Conservation (phyloP, 2,113 vertebrate genomes). For the Pleuronectes platessa region DNA sequence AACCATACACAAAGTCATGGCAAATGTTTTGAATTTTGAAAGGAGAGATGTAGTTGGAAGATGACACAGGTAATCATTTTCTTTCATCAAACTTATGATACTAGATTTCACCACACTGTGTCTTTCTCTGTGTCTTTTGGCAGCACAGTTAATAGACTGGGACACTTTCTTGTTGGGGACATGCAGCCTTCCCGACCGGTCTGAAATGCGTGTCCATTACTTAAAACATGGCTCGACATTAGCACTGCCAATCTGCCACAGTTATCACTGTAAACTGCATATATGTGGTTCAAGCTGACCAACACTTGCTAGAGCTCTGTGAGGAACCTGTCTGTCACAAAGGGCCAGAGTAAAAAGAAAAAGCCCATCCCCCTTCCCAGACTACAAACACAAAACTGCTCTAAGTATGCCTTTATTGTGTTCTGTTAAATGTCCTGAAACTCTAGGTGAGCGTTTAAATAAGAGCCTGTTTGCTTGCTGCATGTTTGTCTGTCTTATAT, state of each 20-base stretch:
- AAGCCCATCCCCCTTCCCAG: no score
- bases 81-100: not conserved
- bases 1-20: conserved; percentile 22
- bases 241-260: no score
- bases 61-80: not conserved
- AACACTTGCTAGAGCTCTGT: no score
- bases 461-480: conserved; percentile 7
- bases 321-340: no score
- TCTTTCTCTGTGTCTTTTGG: not conserved
- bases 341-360: no score
- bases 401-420: not conserved
- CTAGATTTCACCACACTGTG: no score
- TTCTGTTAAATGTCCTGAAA: conserved; percentile 13
- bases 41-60: not conserved
- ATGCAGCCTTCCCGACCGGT: no score
- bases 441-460: conserved; percentile 11
- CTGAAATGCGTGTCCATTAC: no score
- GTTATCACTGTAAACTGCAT: no score
- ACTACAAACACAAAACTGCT: not conserved
- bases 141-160: not conserved
- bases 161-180: not conserved
- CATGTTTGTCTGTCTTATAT: conserved; percentile 19
- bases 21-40: conserved; percentile 4
- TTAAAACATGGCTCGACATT: no score
- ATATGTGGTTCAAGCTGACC: no score